phyloP scores from a whole-genome alignment of 2,113 vertebrate species.

The Butorides virescens region DNA sequence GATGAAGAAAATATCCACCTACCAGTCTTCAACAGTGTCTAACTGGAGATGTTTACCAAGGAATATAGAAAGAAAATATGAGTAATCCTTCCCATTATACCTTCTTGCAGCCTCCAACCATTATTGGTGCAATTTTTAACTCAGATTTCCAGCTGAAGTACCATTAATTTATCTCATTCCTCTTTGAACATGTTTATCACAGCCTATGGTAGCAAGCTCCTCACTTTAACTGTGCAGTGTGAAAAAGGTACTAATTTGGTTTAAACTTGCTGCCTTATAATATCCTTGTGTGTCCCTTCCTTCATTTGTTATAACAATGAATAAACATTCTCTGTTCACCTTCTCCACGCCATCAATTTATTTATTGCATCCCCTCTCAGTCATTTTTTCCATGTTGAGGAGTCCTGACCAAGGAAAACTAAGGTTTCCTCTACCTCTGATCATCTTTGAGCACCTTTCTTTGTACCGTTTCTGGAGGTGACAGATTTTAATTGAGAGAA shows the following conservation, averaged over 20 bases:
- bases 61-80: not conserved
- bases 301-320: not conserved
- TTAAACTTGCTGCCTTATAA: not conserved
- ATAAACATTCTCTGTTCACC: not conserved
- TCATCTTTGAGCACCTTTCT: not conserved
- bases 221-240: too few species aligned
- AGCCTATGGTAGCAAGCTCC: not conserved
- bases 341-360: not conserved
- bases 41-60: not conserved
- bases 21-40: not conserved
- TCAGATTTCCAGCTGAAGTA: not conserved
- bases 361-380: not conserved
- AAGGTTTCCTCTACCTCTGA: not conserved
- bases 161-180: not conserved
- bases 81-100: not conserved
- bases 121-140: not conserved
- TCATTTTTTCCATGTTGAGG: not conserved
- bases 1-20: not conserved
- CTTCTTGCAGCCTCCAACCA: not conserved
- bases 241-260: not conserved
- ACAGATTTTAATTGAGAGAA: not conserved
- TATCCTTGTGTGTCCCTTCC: not conserved
- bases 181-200: not conserved
- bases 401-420: not conserved
- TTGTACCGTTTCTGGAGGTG: not conserved